phyloP scores from a whole-genome alignment of 1,140 invertebrate species.

The Hycleus phaleratus region DNA sequence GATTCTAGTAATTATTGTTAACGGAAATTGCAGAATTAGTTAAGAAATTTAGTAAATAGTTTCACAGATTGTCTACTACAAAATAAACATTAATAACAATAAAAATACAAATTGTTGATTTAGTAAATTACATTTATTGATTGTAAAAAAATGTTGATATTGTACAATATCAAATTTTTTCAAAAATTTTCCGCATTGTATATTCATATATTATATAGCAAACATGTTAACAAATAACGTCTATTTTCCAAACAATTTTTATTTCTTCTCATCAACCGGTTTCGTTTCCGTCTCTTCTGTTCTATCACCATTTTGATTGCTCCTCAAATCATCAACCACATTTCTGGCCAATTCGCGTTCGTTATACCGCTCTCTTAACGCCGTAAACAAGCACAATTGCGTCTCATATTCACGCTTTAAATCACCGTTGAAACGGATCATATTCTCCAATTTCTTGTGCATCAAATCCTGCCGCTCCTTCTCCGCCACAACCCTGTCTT shows the following conservation, averaged over 20 bases:
- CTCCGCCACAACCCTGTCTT: conserved; percentile 58
- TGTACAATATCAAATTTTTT: conserved; percentile 11
- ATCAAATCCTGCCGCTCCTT: conserved; percentile 59
- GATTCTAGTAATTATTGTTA: no score
- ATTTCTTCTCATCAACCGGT: neutral
- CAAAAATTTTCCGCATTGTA: conserved; percentile 14
- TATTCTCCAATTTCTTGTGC: conserved; percentile 59
- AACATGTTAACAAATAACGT: conserved; percentile 23
- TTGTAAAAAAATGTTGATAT: conserved; percentile 7
- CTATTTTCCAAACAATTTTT: conserved; percentile 17
- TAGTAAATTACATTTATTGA: no score
- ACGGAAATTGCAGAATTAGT: no score
- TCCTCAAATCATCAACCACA: conserved; percentile 20
- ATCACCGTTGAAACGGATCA: conserved; percentile 60
- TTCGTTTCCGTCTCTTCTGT: neutral
- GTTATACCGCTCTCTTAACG: conserved; percentile 33
- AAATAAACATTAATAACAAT: no score
- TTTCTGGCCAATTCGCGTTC: conserved; percentile 33
- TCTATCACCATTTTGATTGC: neutral
- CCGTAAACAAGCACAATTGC: conserved; percentile 60
- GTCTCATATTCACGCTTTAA: conserved; percentile 67
- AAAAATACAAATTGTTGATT: no score
- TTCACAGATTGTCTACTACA: no score
- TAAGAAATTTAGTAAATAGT: no score
- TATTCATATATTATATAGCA: conserved; percentile 16